Conservation (phyloP, 2,888 invertebrate species). For the Stratiomys singularior region DNA sequence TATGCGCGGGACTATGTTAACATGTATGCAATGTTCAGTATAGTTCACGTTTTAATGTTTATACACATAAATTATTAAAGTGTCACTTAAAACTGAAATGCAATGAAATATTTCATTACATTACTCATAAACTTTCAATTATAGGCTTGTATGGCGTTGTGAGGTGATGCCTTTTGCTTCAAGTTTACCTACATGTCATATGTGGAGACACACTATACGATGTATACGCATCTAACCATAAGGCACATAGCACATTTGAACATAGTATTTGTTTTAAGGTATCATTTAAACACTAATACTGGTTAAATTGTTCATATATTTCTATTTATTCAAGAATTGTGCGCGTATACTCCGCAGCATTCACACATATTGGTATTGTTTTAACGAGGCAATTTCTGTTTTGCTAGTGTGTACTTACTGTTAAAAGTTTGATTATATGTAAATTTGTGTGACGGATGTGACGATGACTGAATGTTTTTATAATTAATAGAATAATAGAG, state of each 20-base stretch:
- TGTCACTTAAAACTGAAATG: constrained; percentile 43
- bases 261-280: too few relatives aligned
- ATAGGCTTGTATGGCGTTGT: background rate
- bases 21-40: background rate
- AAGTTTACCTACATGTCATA: background rate
- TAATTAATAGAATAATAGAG: constrained; percentile 42
- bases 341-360: background rate
- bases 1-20: background rate
- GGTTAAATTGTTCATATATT: background rate
- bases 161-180: background rate
- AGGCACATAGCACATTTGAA: background rate
- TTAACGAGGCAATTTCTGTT: constrained; percentile 22
- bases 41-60: constrained; percentile 28
- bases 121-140: constrained; percentile 38
- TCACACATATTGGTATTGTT: constrained; percentile 22
- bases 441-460: constrained; percentile 37
- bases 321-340: background rate
- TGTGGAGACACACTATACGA: background rate
- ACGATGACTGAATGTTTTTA: constrained; percentile 38
- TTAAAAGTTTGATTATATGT: constrained; percentile 38
- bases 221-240: background rate
- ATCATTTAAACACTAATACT: too few relatives aligned
- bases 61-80: constrained; percentile 37
- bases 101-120: constrained; percentile 40
- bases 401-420: background rate